Conservation (phyloP, 2,888 invertebrate species). For the Diarsia mendica region DNA sequence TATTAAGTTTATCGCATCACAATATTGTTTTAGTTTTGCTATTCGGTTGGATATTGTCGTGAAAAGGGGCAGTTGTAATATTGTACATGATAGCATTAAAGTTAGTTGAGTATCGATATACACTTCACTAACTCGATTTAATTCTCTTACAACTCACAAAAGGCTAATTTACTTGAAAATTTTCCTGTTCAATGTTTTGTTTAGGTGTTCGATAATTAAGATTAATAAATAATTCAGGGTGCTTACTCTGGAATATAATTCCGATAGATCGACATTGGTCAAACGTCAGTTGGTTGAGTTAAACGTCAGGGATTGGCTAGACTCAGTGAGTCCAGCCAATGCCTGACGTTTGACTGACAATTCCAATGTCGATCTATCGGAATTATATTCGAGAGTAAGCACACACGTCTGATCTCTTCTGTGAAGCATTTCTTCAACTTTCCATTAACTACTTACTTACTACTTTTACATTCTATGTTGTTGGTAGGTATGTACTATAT, state of each 20-base stretch:
- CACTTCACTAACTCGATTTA: neutral
- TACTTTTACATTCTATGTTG: slow-evolving; percentile 49
- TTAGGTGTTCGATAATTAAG: slow-evolving; percentile 22
- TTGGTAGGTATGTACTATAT: slow-evolving; percentile 6
- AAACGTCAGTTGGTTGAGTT: no score
- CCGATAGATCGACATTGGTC: no score
- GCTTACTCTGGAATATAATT: no score
- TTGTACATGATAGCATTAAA: slow-evolving; percentile 5
- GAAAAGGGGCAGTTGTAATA: slow-evolving; percentile 19
- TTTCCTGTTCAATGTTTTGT: neutral
- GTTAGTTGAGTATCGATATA: neutral
- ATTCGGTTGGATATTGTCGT: slow-evolving; percentile 9
- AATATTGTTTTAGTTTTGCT: slow-evolving; percentile 48
- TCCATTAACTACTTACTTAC: slow-evolving; percentile 29
- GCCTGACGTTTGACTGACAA: no score
- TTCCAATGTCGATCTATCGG: no score
- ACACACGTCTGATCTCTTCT: slow-evolving; percentile 57
- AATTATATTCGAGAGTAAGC: no score
- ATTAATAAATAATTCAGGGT: slow-evolving; percentile 27
- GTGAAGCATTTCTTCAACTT: slow-evolving; percentile 47
- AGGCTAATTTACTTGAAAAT: slow-evolving; percentile 1
- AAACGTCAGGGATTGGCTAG: no score
- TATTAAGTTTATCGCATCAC: slow-evolving; percentile 54
- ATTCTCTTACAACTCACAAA: slow-evolving; percentile 3
- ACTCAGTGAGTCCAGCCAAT: no score